Percentiles rank a stretch among this genome's conserved stretches.
Evolutionary conservation across 2,113 vertebrate species (phyloP).

Genomic region (Lethenteron reissneri): DNA sequence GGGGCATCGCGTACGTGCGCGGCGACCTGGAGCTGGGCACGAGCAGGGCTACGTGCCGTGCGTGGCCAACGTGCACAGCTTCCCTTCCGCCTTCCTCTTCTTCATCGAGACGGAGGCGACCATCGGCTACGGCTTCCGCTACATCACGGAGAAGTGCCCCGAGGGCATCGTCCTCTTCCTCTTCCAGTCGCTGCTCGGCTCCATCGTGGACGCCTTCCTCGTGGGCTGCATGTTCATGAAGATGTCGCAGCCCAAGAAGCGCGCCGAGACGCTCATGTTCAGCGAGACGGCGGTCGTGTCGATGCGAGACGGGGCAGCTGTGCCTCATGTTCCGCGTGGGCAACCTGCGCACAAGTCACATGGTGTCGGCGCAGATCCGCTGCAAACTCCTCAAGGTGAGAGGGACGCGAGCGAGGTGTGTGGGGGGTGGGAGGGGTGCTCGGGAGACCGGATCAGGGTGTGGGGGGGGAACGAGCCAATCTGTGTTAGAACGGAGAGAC

Average conservation of each 20-base stretch:
- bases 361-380: conserved; percentile 96
- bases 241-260: conserved; percentile 97
- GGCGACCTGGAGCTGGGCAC: conserved; percentile 41
- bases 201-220: conserved; percentile 88
- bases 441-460: no score
- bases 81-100: conserved; percentile 92
- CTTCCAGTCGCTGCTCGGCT: conserved; percentile 91
- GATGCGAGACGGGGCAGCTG: conserved; percentile 86
- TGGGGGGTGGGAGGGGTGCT: no score
- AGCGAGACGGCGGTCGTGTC: conserved; percentile 87
- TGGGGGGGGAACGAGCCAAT: no score
- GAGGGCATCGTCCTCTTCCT: conserved; percentile 96
- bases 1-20: conserved; percentile 80
- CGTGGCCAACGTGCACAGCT: conserved; percentile 95
- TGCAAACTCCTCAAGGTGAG: conserved; percentile 97
- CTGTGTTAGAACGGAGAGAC: no score
- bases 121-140: conserved; percentile 87
- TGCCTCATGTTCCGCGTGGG: conserved; percentile 96
- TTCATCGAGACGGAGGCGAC: conserved; percentile 96
- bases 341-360: conserved; percentile 97
- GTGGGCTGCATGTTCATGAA: conserved; percentile 99
- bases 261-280: conserved; percentile 94
- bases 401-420: not conserved
- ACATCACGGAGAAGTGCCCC: conserved; percentile 94
- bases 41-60: conserved; percentile 83